These are phyloP conservation scores for Sycobia sp. DNA, from an alignment of 1,140 invertebrate species.

Conservation along the genomic window DNA sequence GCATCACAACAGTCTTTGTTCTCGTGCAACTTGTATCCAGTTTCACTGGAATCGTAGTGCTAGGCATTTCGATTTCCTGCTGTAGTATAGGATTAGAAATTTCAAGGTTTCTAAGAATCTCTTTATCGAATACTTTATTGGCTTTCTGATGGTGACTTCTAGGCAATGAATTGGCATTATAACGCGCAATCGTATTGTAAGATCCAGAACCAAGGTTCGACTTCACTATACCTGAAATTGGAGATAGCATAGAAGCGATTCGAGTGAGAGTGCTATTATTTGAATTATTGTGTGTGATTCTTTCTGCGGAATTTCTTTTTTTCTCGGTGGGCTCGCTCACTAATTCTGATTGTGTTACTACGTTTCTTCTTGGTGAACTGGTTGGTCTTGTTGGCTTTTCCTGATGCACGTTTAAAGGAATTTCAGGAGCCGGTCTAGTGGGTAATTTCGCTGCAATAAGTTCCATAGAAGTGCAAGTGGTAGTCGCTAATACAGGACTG, in stretches of 20 bases:
- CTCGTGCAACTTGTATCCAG: slow-evolving; percentile 56
- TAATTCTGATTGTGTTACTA: too few relatives aligned
- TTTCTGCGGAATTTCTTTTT: slow-evolving; percentile 27
- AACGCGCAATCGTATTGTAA: slow-evolving; percentile 29
- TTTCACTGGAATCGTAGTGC: slow-evolving; percentile 64
- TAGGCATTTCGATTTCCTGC: slow-evolving; percentile 67
- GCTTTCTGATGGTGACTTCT: slow-evolving; percentile 67
- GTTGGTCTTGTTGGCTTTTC: slow-evolving; percentile 37
- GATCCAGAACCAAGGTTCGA: slow-evolving; percentile 40
- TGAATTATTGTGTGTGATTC: too few relatives aligned
- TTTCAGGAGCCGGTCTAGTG: slow-evolving; percentile 52
- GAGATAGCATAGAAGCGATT: slow-evolving; percentile 78
- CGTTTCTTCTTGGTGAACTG: slow-evolving; percentile 36
- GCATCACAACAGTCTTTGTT: slow-evolving; percentile 68
- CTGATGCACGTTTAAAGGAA: too few relatives aligned
- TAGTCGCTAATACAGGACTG: slow-evolving; percentile 77
- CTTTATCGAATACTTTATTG: slow-evolving; percentile 71
- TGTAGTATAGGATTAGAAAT: slow-evolving; percentile 82
- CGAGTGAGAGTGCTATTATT: slow-evolving; percentile 73
- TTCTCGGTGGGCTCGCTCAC: slow-evolving; percentile 43
- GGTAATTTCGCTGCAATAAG: slow-evolving; percentile 65
- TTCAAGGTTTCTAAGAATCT: slow-evolving; percentile 73
- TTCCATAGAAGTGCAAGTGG: slow-evolving; percentile 77
- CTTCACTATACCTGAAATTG: slow-evolving; percentile 59
- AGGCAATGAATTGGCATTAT: slow-evolving; percentile 64